phyloP scores from a whole-genome alignment of 2,113 vertebrate genomes.

The Toxostoma redivivum region DNA sequence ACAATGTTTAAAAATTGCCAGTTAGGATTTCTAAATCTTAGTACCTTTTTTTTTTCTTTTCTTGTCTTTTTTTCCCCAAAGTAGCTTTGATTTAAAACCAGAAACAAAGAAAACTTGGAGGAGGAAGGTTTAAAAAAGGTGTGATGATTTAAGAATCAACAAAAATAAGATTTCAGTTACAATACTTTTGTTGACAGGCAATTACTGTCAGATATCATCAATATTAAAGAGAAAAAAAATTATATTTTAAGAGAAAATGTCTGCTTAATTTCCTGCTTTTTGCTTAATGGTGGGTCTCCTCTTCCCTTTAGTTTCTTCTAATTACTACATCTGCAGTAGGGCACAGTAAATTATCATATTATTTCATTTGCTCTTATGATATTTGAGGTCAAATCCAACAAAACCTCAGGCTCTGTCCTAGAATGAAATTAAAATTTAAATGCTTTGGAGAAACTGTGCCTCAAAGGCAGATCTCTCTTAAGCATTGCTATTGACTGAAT shows the following conservation, averaged over 20 bases:
- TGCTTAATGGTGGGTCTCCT: background rate
- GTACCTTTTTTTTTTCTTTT: background rate
- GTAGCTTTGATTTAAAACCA: background rate
- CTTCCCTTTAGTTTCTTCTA: background rate
- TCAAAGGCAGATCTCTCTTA: background rate
- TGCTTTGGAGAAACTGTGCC: background rate
- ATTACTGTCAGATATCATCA: background rate
- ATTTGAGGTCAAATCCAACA: background rate
- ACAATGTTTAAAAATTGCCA: background rate
- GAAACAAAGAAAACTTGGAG: background rate
- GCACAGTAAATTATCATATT: background rate
- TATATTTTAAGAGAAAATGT: background rate
- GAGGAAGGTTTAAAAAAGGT: background rate
- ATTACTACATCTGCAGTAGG: background rate
- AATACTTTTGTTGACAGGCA: background rate
- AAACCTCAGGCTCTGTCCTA: background rate
- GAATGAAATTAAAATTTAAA: background rate
- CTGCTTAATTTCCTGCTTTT: background rate
- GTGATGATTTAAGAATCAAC: background rate
- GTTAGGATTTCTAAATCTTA: background rate
- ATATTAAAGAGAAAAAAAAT: background rate
- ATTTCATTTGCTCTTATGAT: background rate
- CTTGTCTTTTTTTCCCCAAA: background rate
- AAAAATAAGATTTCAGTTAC: background rate
- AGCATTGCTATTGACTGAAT: background rate